Conservation (phyloP, 2,113 vertebrate genomes). For the Tenebrosternarchus preto region DNA sequence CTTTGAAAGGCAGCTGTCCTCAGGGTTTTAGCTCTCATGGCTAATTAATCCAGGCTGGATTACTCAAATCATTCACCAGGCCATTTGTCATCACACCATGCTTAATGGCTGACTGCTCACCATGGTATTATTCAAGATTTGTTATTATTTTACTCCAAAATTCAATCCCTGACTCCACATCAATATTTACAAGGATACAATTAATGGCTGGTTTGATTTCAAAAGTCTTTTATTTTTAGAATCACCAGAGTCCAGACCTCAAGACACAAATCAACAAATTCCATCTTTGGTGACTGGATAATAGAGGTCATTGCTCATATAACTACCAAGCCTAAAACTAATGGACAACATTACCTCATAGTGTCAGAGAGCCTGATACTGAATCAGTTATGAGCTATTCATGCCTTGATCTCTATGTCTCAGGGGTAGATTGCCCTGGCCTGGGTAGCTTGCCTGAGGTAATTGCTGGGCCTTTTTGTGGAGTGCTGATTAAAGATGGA, state of each 20-base stretch:
- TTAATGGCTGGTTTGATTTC: not conserved
- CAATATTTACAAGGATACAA: not conserved
- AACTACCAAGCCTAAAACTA: slow-evolving; percentile 27
- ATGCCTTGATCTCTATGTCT: slow-evolving; percentile 27
- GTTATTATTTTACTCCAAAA: not conserved
- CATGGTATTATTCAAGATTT: too few relatives aligned
- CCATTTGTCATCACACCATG: not conserved
- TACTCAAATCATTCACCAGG: slow-evolving; percentile 19
- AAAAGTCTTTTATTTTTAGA: slow-evolving; percentile 8
- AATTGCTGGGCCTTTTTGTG: slow-evolving; percentile 50
- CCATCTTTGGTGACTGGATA: slow-evolving; percentile 26
- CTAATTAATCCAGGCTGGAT: slow-evolving; percentile 24
- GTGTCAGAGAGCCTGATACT: slow-evolving; percentile 22
- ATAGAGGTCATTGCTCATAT: slow-evolving; percentile 35
- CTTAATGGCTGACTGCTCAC: not conserved
- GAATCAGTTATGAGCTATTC: slow-evolving; percentile 39
- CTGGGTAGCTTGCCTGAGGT: slow-evolving; percentile 32
- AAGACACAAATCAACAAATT: slow-evolving; percentile 10
- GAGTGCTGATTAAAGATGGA: slow-evolving; percentile 62
- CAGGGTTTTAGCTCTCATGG: slow-evolving; percentile 44
- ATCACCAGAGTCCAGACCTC: not conserved
- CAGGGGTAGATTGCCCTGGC: slow-evolving; percentile 34
- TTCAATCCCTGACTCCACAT: not conserved
- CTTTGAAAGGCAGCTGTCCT: slow-evolving; percentile 42
- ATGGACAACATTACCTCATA: slow-evolving; percentile 36